Evolutionary conservation across 2,888 invertebrate species (phyloP).

Genomic region (Glyphotaelius pellucidus): DNA sequence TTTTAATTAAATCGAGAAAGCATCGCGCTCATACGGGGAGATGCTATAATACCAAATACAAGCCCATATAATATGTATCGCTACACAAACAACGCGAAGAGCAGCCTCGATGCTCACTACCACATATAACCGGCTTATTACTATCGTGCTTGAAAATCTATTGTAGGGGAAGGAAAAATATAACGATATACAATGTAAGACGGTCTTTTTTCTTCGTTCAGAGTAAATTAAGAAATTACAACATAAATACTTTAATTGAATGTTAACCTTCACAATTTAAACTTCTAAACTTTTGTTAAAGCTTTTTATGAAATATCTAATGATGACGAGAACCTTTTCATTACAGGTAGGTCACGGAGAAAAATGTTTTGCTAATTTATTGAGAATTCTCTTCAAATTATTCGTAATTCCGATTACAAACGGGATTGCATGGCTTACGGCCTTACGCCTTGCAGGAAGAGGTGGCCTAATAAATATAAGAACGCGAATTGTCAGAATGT

Average conservation of each 20-base stretch:
- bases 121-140: neutral
- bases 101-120: neutral
- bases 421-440: no score
- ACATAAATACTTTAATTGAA: neutral
- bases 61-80: neutral
- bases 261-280: neutral
- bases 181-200: neutral
- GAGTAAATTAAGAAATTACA: conserved; percentile 13
- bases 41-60: conserved; percentile 14
- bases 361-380: no score
- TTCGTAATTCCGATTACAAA: no score
- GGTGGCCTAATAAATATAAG: no score
- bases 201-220: neutral
- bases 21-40: conserved; percentile 41
- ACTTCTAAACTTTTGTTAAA: no score
- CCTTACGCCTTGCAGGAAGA: no score
- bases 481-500: no score
- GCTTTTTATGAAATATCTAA: no score
- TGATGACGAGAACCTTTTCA: no score
- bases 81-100: neutral
- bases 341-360: no score
- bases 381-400: no score
- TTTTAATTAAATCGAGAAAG: conserved; percentile 54
- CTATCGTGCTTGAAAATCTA: conserved; percentile 29
- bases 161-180: conserved; percentile 14